These are phyloP conservation scores for Hydrochoerus hydrochaeris DNA, from an alignment of 2,113 vertebrate species.

Conservation along the genomic window DNA sequence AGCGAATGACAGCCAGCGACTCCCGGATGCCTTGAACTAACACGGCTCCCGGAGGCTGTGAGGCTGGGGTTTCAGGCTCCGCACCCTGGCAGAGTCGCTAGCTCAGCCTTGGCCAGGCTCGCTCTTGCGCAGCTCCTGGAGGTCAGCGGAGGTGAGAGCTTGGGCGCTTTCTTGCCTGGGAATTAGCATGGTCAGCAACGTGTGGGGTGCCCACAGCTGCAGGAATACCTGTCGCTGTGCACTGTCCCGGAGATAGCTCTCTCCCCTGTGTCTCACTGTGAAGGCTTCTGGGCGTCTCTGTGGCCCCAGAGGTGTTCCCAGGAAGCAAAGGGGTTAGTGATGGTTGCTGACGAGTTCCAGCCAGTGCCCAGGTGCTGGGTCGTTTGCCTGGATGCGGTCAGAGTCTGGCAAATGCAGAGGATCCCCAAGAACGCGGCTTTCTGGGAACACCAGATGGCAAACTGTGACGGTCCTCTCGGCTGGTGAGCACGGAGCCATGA, in stretches of 20 bases:
- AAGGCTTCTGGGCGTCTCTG: too few species aligned
- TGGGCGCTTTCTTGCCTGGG: not conserved
- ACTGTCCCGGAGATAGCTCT: rapidly evolving
- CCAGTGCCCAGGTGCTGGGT: rapidly evolving
- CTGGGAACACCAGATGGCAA: not conserved
- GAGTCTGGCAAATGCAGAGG: not conserved
- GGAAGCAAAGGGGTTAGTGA: not conserved
- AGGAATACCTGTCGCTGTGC: rapidly evolving
- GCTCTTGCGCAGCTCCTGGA: not conserved
- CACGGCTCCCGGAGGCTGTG: rapidly evolving
- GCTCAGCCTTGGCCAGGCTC: rapidly evolving
- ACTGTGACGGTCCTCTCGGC: not conserved
- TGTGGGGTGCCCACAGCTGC: rapidly evolving
- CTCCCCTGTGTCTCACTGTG: rapidly evolving
- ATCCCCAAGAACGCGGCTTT: not conserved
- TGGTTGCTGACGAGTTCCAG: too few species aligned
- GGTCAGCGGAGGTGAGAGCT: not conserved
- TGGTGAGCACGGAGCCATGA: not conserved
- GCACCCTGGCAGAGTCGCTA: rapidly evolving
- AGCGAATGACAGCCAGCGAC: not conserved
- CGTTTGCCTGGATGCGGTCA: not conserved
- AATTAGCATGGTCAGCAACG: rapidly evolving
- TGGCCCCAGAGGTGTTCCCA: not conserved
- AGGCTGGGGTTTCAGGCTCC: not conserved
- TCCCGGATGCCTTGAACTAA: not conserved